A percentile compares a stretch with the other conserved stretches of the same genome.
Evolutionary conservation across 2,888 invertebrate species (phyloP).

Genomic region (Agapostemon virescens): DNA sequence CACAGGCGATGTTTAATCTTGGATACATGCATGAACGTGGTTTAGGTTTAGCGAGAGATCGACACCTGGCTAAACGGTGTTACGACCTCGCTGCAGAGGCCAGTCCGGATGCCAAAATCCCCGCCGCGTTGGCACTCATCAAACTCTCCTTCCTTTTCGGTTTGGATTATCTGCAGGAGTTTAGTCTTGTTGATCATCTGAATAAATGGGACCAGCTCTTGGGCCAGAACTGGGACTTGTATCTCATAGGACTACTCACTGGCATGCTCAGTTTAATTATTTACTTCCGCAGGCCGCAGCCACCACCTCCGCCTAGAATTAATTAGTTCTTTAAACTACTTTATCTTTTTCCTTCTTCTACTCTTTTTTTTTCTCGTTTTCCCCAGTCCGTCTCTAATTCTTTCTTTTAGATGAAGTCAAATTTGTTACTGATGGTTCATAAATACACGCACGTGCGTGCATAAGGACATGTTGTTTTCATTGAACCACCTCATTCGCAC

Average conservation of each 20-base stretch:
- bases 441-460: conserved; percentile 55
- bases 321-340: conserved; percentile 64
- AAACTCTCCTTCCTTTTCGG: conserved; percentile 90
- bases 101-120: conserved; percentile 95
- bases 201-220: conserved; percentile 87
- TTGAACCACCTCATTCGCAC: conserved; percentile 45
- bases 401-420: conserved; percentile 37
- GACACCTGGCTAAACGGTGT: conserved; percentile 97
- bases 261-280: conserved; percentile 91
- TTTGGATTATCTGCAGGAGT: conserved; percentile 88
- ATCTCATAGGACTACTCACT: conserved; percentile 91
- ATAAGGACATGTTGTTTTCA: conserved; percentile 49
- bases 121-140: conserved; percentile 93
- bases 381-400: neutral
- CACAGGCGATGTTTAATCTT: conserved; percentile 99
- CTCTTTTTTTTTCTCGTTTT: neutral
- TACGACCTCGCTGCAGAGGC: conserved; percentile 98
- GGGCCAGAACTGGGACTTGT: conserved; percentile 96
- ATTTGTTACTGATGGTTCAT: conserved; percentile 57
- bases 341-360: conserved; percentile 2
- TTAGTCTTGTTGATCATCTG: conserved; percentile 81
- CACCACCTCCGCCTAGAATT: conserved; percentile 72
- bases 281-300: conserved; percentile 86
- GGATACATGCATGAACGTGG: conserved; percentile 99
- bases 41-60: conserved; percentile 92